Evolutionary conservation across 1,140 invertebrate species (phyloP).

Genomic region (Drosophila setifemur): DNA sequence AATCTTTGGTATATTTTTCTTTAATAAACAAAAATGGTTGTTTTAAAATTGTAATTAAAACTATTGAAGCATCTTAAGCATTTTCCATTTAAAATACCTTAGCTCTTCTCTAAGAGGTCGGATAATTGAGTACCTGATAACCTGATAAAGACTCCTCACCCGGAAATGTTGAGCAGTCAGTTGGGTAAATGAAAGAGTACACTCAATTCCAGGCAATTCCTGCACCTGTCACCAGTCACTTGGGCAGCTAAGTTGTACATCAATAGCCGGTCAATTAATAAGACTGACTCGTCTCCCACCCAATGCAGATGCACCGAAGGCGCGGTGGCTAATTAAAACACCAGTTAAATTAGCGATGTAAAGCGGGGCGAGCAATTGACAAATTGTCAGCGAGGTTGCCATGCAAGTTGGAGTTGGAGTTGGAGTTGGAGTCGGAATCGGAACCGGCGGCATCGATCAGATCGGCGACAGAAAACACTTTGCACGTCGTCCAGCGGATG

Average conservation of each 20-base stretch:
- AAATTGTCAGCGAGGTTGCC: slow-evolving; percentile 34
- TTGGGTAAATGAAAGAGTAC: too few species aligned
- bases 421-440: not conserved
- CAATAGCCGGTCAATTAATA: slow-evolving; percentile 16
- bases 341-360: slow-evolving; percentile 47
- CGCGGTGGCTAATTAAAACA: slow-evolving; percentile 42
- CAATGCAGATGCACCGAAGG: not conserved
- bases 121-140: too few species aligned
- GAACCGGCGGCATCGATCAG: slow-evolving; percentile 43
- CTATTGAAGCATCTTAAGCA: too few species aligned
- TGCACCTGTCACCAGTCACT: slow-evolving; percentile 3
- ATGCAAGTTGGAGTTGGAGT: not conserved
- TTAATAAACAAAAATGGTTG: too few species aligned
- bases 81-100: too few species aligned
- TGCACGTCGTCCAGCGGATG: slow-evolving; percentile 29
- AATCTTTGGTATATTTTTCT: too few species aligned
- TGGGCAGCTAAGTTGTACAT: not conserved
- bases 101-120: too few species aligned
- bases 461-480: slow-evolving; percentile 47
- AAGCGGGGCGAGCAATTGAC: slow-evolving; percentile 47
- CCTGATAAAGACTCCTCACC: too few species aligned
- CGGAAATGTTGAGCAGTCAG: too few species aligned
- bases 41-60: too few species aligned
- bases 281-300: not conserved
- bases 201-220: not conserved